Percentiles rank a stretch among this genome's conserved stretches.
phyloP scores from a whole-genome alignment of 2,113 vertebrate species.

The Rhadina sibilatrix region DNA sequence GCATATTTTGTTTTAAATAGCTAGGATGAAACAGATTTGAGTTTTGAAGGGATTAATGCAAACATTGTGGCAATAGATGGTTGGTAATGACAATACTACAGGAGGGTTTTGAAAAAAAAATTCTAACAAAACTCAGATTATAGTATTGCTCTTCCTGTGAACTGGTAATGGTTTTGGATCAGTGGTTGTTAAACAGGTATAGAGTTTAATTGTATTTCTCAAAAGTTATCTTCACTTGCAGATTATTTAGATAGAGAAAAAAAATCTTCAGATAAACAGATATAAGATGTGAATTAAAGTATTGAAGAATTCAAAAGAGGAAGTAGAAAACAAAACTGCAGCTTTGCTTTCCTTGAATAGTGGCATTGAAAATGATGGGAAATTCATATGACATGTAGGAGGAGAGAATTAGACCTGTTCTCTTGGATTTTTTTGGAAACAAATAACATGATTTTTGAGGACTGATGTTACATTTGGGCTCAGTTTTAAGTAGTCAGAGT shows the following conservation, averaged over 20 bases:
- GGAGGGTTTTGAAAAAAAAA: neutral
- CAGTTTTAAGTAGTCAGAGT: neutral
- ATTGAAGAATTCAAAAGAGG: neutral
- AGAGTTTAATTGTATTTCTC: neutral
- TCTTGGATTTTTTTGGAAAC: neutral
- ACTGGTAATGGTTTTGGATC: neutral
- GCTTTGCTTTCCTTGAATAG: neutral
- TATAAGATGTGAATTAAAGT: neutral
- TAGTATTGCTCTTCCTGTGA: neutral
- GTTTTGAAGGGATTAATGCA: neutral
- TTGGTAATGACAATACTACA: neutral
- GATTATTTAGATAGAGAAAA: neutral
- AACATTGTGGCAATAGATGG: neutral
- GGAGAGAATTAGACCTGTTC: neutral
- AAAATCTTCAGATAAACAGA: neutral
- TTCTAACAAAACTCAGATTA: neutral
- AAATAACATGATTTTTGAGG: neutral
- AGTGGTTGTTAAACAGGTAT: neutral
- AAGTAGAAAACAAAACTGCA: neutral
- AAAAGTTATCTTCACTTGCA: neutral
- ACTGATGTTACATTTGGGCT: neutral
- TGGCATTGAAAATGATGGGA: neutral
- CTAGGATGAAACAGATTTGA: neutral
- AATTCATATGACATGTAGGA: neutral
- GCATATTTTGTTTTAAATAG: neutral